These are phyloP conservation scores for Paratilapia polleni DNA, from an alignment of 2,113 vertebrate species.

Conservation along the genomic window DNA sequence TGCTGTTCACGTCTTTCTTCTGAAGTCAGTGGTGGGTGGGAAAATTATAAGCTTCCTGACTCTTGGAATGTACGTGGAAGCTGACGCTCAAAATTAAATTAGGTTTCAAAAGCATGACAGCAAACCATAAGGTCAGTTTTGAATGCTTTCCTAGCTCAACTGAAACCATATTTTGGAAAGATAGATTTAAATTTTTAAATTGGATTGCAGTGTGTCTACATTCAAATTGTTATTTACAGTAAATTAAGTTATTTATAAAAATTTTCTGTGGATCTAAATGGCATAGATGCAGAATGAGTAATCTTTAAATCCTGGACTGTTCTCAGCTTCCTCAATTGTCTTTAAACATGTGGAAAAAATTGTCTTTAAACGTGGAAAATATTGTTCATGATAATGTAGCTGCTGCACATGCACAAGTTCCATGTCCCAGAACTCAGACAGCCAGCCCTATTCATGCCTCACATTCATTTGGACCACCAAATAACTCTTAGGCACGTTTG, in stretches of 20 bases:
- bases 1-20: neutral
- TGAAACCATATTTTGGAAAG: constrained; percentile 18
- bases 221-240: neutral
- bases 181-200: neutral
- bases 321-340: constrained; percentile 14
- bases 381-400: constrained; percentile 12
- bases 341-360: constrained; percentile 25
- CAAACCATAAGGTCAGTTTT: constrained; percentile 12
- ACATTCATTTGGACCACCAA: constrained; percentile 53
- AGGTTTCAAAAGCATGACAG: constrained; percentile 10
- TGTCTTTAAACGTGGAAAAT: constrained; percentile 6
- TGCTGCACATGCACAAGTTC: neutral
- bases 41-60: constrained; percentile 51
- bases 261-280: neutral
- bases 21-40: constrained; percentile 26
- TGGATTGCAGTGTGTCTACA: neutral
- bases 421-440: neutral
- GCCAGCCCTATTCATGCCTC: constrained; percentile 34
- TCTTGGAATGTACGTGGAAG: constrained; percentile 46
- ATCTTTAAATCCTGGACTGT: neutral
- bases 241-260: neutral
- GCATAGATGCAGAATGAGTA: neutral
- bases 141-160: constrained; percentile 6
- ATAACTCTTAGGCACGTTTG: constrained; percentile 51
- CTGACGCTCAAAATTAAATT: constrained; percentile 36